These are phyloP conservation scores for Pipistrellus pygmaeus DNA, from an alignment of 2,797 vertebrate species.

Conservation along the genomic window DNA sequence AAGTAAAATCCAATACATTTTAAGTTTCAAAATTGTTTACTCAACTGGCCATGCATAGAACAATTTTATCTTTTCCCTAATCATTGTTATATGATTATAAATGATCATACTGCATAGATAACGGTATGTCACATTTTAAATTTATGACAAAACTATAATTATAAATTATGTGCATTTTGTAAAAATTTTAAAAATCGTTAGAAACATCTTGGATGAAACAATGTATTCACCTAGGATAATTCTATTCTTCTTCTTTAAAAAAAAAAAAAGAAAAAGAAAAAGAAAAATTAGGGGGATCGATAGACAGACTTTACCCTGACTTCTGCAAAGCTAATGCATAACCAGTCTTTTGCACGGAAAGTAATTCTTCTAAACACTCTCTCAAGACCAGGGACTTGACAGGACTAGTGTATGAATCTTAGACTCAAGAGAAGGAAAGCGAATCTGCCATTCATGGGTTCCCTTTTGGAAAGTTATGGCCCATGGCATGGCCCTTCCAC, in stretches of 20 bases:
- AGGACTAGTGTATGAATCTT: not conserved
- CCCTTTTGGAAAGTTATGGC: not conserved
- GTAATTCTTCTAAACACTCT: not conserved
- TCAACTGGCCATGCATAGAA: not conserved
- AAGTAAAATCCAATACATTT: constrained; percentile 34
- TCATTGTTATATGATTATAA: not conserved
- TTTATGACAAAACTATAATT: not conserved
- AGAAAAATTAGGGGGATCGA: not conserved
- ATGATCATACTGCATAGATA: not conserved
- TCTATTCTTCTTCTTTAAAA: not conserved
- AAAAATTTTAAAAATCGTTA: constrained; percentile 35
- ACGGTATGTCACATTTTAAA: not conserved
- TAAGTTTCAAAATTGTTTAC: constrained; percentile 7
- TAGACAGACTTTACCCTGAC: not conserved
- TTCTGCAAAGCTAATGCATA: not conserved
- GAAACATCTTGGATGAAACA: constrained; percentile 32
- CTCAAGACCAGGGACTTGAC: not conserved
- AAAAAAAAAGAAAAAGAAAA: not conserved
- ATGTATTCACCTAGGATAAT: not conserved
- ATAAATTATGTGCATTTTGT: not conserved
- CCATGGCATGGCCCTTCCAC: not conserved
- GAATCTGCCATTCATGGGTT: not conserved
- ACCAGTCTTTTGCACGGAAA: not conserved
- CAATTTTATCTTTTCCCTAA: constrained; percentile 14
- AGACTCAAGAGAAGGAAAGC: not conserved